Conservation (phyloP, 1,140 invertebrate species). For the Armadillidium nasatum region DNA sequence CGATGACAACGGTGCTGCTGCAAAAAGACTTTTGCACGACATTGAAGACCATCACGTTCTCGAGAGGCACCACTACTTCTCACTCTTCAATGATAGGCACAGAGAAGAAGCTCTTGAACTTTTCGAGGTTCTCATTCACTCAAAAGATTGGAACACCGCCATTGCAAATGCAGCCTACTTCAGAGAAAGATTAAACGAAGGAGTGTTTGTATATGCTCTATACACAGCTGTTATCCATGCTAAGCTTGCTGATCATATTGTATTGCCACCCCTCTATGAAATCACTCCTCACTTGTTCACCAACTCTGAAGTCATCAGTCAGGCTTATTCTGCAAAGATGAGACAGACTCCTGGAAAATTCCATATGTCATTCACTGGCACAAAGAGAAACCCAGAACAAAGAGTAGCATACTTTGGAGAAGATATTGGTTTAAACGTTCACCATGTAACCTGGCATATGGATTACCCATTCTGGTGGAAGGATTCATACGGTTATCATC, state of each 20-base stretch:
- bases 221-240: constrained; percentile 42
- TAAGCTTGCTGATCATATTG: constrained; percentile 36
- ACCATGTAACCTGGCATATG: constrained; percentile 59
- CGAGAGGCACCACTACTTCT: too few relatives aligned
- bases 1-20: too few relatives aligned
- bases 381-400: constrained; percentile 49
- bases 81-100: background rate
- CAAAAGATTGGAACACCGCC: constrained; percentile 22
- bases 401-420: constrained; percentile 59
- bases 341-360: constrained; percentile 46
- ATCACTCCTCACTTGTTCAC: constrained; percentile 56
- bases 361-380: constrained; percentile 34
- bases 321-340: constrained; percentile 50
- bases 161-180: constrained; percentile 32
- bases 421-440: constrained; percentile 64
- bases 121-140: constrained; percentile 22
- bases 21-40: too few relatives aligned
- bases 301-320: constrained; percentile 46
- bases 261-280: constrained; percentile 63
- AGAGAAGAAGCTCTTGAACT: background rate
- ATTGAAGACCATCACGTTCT: too few relatives aligned
- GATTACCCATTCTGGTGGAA: constrained; percentile 55
- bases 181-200: constrained; percentile 46
- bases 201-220: constrained; percentile 45
- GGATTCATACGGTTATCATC: constrained; percentile 46